These are phyloP conservation scores for Asarcornis scutulata DNA, from an alignment of 2,113 vertebrate genomes.

Conservation along the genomic window DNA sequence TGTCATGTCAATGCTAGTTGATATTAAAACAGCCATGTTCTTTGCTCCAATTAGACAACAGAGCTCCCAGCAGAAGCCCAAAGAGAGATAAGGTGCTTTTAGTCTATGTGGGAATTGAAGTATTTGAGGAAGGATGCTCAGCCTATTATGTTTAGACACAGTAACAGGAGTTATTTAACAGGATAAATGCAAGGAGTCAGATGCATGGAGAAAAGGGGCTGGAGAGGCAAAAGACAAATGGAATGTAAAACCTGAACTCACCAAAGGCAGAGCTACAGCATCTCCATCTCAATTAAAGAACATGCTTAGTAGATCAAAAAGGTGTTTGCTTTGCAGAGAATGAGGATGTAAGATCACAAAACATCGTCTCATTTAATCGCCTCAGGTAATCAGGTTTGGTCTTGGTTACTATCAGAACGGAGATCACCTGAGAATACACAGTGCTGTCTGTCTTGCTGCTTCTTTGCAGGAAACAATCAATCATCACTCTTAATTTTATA, in stretches of 20 bases:
- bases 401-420: not conserved
- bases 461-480: not conserved
- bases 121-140: slow-evolving; percentile 22
- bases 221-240: not conserved
- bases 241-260: slow-evolving; percentile 29
- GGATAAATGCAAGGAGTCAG: slow-evolving; percentile 3
- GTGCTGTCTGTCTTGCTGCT: not conserved
- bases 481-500: not conserved
- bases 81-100: slow-evolving; percentile 34
- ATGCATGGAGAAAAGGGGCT: not conserved
- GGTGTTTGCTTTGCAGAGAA: slow-evolving; percentile 13
- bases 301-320: slow-evolving; percentile 35
- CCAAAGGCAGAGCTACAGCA: not conserved
- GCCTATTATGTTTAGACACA: not conserved
- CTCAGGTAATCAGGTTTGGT: slow-evolving; percentile 7
- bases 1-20: not conserved
- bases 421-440: slow-evolving; percentile 19
- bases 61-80: not conserved
- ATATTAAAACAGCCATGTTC: slow-evolving; percentile 13
- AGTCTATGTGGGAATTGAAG: not conserved
- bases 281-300: slow-evolving; percentile 43
- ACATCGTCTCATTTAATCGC: not conserved
- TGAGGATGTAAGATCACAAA: slow-evolving; percentile 44
- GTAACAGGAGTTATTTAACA: not conserved
- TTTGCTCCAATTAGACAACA: slow-evolving; percentile 38